A percentile compares a stretch with the other conserved stretches of the same genome.
Conservation (phyloP, 2,797 vertebrate genomes). For the Megaceryle alcyon region DNA sequence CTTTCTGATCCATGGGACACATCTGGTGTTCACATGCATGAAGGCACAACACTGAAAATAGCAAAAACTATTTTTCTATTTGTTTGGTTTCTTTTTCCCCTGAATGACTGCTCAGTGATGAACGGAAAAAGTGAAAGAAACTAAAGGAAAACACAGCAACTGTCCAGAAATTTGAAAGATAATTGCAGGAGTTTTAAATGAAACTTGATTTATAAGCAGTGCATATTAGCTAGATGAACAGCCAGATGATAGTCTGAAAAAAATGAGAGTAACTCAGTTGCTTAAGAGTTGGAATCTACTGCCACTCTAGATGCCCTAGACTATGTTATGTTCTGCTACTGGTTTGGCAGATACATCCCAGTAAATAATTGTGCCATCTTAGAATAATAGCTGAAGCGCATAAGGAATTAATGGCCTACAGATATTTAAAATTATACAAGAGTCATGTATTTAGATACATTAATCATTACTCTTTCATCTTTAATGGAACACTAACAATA, state of each 20-base stretch:
- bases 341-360: not conserved
- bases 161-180: not conserved
- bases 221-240: not conserved
- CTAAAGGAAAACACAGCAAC: not conserved
- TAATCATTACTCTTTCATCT: not conserved
- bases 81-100: not conserved
- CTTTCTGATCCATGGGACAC: not conserved
- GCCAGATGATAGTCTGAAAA: not conserved
- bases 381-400: not conserved
- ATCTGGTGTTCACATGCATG: not conserved
- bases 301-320: not conserved
- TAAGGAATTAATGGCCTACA: not conserved
- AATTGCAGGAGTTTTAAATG: not conserved
- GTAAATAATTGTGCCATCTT: not conserved
- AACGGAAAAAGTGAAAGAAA: not conserved
- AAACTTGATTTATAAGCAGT: not conserved
- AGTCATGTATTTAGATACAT: not conserved
- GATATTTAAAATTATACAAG: not conserved
- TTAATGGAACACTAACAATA: conserved; percentile 17
- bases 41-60: not conserved
- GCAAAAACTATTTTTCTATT: not conserved
- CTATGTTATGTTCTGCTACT: not conserved
- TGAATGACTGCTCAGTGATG: not conserved
- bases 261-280: not conserved
- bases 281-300: not conserved